Evolutionary conservation across 2,888 invertebrate species (phyloP).

Genomic region (Diogma glabrata): DNA sequence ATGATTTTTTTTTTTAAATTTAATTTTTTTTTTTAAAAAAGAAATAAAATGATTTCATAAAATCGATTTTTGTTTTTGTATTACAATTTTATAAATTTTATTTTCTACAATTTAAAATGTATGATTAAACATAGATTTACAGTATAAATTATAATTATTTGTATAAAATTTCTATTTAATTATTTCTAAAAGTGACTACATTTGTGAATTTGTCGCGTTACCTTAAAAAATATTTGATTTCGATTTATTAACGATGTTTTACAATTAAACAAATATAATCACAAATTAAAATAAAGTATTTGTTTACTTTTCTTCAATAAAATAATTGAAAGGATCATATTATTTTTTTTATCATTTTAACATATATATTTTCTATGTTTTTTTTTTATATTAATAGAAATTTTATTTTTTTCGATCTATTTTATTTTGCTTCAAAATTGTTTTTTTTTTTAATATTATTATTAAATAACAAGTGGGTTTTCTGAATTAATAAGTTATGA

Average conservation of each 20-base stretch:
- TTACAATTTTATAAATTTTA: background rate
- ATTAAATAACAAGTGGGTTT: constrained; percentile 8
- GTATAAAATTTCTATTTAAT: constrained; percentile 6
- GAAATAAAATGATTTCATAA: background rate
- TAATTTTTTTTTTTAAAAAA: constrained; percentile 1
- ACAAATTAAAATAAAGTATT: too few species aligned
- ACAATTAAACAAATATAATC: constrained; percentile 6
- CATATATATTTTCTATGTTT: too few species aligned
- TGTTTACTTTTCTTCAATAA: constrained; percentile 4
- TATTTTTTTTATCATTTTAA: too few species aligned
- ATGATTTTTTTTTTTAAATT: constrained; percentile 1
- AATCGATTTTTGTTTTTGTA: constrained; percentile 1
- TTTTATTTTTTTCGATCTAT: constrained; percentile 4
- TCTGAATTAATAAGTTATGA: background rate
- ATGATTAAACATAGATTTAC: constrained; percentile 8
- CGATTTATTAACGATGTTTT: too few species aligned
- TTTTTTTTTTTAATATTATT: background rate
- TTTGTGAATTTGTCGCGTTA: constrained; percentile 4
- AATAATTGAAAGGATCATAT: too few species aligned
- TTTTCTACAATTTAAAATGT: constrained; percentile 7
- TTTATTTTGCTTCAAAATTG: constrained; percentile 6
- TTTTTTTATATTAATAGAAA: too few species aligned
- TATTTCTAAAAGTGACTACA: constrained; percentile 8
- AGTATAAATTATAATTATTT: constrained; percentile 9
- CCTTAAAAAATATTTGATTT: too few species aligned